Percentiles rank a stretch among this genome's conserved stretches.
phyloP scores from a whole-genome alignment of 2,797 vertebrate genomes.

The Clarias fuscus region DNA sequence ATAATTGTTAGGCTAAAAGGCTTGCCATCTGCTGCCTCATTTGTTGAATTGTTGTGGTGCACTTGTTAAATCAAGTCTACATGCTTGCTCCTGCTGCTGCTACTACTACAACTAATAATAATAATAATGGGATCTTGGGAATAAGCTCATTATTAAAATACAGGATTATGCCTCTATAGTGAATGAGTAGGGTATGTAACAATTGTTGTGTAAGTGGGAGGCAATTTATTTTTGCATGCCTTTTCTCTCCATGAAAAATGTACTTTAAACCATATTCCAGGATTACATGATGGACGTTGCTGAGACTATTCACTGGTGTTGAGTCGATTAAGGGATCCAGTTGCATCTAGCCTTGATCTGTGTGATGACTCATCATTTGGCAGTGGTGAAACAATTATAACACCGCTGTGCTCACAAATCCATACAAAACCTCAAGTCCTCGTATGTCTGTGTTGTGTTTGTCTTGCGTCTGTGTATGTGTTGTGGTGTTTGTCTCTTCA shows the following conservation, averaged over 20 bases:
- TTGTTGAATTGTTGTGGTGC: neutral
- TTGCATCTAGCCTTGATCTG: neutral
- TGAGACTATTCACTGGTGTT: neutral
- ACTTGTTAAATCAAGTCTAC: no score
- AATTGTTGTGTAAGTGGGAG: no score
- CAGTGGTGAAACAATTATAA: conserved; percentile 12
- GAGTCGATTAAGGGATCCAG: neutral
- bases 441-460: conserved; percentile 59
- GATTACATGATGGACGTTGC: neutral
- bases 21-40: neutral
- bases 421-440: conserved; percentile 56
- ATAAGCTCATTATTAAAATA: neutral
- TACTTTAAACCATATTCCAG: neutral
- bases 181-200: neutral
- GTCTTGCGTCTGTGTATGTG: conserved; percentile 41
- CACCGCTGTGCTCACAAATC: conserved; percentile 33
- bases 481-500: conserved; percentile 48
- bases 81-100: no score
- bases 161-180: neutral
- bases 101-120: no score
- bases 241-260: neutral
- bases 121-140: neutral
- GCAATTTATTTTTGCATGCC: neutral
- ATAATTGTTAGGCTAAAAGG: neutral
- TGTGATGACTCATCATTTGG: neutral